phyloP scores from a whole-genome alignment of 2,888 invertebrate species.

The Capitulum mitella region DNA sequence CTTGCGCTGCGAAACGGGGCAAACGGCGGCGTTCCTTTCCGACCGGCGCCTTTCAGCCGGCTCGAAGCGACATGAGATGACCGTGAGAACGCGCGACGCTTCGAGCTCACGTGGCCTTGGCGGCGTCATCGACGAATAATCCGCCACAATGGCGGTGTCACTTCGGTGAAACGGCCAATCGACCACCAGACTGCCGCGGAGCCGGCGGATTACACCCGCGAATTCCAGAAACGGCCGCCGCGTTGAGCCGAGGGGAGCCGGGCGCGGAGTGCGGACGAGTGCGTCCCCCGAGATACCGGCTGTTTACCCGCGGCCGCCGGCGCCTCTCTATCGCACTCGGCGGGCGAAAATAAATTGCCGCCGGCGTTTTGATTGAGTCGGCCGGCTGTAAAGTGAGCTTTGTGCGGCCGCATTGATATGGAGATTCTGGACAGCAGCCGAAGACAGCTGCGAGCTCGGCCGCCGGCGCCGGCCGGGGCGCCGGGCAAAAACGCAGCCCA shows the following conservation, averaged over 20 bases:
- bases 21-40: too few relatives aligned
- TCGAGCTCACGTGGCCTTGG: too few relatives aligned
- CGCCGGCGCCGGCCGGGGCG: neutral
- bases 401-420: constrained; percentile 7
- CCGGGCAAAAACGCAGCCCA: neutral
- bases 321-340: neutral
- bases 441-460: neutral
- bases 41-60: too few relatives aligned
- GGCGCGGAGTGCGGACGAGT: neutral
- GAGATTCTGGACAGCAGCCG: neutral
- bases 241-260: neutral
- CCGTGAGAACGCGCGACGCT: too few relatives aligned
- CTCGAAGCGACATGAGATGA: too few relatives aligned
- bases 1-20: too few relatives aligned
- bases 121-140: too few relatives aligned
- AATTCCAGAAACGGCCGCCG: neutral
- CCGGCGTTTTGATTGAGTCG: neutral
- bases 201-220: neutral
- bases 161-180: too few relatives aligned
- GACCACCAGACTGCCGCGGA: neutral
- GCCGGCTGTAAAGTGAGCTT: neutral
- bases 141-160: too few relatives aligned
- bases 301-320: neutral
- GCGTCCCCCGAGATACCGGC: neutral
- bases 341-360: neutral